Base-by-base conservation (phyloP, 2,797 vertebrate genomes). In the Sylvia borin region DNA sequence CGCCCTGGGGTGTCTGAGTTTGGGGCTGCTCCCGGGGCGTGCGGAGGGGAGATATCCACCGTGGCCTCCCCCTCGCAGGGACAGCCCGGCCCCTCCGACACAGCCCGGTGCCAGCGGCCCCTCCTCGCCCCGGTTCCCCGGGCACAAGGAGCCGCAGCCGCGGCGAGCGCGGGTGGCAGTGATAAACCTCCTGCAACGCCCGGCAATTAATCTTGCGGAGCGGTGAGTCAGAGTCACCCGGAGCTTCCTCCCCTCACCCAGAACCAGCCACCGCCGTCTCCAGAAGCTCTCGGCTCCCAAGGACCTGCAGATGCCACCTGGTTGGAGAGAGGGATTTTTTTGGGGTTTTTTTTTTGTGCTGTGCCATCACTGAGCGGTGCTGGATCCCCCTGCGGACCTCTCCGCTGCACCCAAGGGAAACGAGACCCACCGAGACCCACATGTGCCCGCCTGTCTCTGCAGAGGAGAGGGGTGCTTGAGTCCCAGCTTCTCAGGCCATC, bases 191-290 rank as follows among this genome's bases (percentile, higher is more conserved):
- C 53, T 73, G 95, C 95, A 82, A 92, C 10, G 74, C 91, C 85
- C 62, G 67, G 97, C 68, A 93, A 98, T 98, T 98, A 97, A 98
- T 98, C 98, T 98, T 97, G 96, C 32, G 51, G 95, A 91, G 94
- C 90, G 20, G 92, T 93, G 95, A 74, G 55, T 92, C 97, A 97
- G 91, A 93, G 85, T 92, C 86, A 91, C 88, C 88, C 73, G 32
- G 95, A 93, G 89, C 80, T 92, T 90, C 94, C 91, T 82, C 93
- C 85, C 82, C 75, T 88, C 75, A 16, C 92, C 83, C 92, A 90
- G 92, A 85, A 91, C 10, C 17, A 97, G 85, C 92, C 88, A 72
- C 90, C 9, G 8, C 75, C 45, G 26, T 91, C 91, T 97, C 79
- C 96, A 86, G 95, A 85, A 97, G 96, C 97, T 97, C 97, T 96